Conservation (phyloP, 2,888 invertebrate species). For the Ornithoptera priamus region DNA sequence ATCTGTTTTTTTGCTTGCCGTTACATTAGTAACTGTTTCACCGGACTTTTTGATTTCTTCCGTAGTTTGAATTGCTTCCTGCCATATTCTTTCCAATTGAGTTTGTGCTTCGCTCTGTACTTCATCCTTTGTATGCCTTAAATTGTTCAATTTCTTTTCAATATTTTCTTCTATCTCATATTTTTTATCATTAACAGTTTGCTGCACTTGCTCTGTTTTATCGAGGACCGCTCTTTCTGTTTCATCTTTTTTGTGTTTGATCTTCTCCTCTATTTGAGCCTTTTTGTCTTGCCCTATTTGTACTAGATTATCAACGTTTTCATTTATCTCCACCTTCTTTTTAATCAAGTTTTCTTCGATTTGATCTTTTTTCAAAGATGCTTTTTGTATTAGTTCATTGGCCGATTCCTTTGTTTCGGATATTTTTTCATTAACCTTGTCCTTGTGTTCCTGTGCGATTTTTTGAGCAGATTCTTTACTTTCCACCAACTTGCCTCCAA, state of each 20-base stretch:
- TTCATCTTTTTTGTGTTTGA: constrained; percentile 46
- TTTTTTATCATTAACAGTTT: constrained; percentile 36
- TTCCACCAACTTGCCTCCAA: constrained; percentile 50
- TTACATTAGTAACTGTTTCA: constrained; percentile 62
- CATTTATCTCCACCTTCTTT: constrained; percentile 34
- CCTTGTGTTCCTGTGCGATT: constrained; percentile 42
- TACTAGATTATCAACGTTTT: constrained; percentile 35
- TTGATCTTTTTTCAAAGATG: constrained; percentile 40
- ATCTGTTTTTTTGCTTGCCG: constrained; percentile 56
- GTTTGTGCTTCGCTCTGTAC: constrained; percentile 46
- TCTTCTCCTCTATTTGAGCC: constrained; percentile 42
- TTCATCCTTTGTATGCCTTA: constrained; percentile 38
- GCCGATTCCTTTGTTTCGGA: constrained; percentile 24
- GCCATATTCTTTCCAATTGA: constrained; percentile 67
- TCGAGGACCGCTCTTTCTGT: constrained; percentile 36
- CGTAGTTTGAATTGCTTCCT: constrained; percentile 68
- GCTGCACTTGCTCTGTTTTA: constrained; percentile 35
- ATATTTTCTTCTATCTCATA: constrained; percentile 35
- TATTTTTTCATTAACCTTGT: constrained; percentile 39
- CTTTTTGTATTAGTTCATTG: constrained; percentile 35
- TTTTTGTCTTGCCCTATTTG: constrained; percentile 45
- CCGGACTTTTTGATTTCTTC: constrained; percentile 71
- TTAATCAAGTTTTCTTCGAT: constrained; percentile 34
- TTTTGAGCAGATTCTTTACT: constrained; percentile 40
- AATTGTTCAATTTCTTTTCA: constrained; percentile 37